phyloP scores from a whole-genome alignment of 2,888 invertebrate genomes.

The Lithosia quadra region DNA sequence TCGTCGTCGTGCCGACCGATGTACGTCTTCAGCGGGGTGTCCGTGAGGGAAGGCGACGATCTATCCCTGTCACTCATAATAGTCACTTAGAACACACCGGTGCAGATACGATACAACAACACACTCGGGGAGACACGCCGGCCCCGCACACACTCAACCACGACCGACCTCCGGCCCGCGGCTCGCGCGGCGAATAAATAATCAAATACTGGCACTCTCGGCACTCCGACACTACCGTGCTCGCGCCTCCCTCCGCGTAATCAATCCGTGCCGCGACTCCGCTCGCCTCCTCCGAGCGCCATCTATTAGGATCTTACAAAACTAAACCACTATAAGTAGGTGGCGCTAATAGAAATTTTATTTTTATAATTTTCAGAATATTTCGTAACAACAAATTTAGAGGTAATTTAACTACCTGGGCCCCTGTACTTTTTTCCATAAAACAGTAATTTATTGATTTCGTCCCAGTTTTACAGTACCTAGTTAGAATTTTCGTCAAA shows the following conservation, averaged over 20 bases:
- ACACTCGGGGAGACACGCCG: conserved; percentile 77
- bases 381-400: not conserved
- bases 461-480: too few species aligned
- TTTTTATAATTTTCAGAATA: not conserved
- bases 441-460: too few species aligned
- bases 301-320: conserved; percentile 18
- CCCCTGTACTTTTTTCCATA: too few species aligned
- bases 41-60: conserved; percentile 95
- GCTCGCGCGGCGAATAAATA: conserved; percentile 85
- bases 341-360: conserved; percentile 9
- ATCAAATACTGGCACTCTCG: conserved; percentile 55
- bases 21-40: conserved; percentile 95
- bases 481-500: too few species aligned
- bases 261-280: conserved; percentile 54
- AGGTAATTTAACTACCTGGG: too few species aligned
- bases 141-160: conserved; percentile 79
- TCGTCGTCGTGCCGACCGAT: conserved; percentile 94
- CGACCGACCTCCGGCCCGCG: conserved; percentile 86
- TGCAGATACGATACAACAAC: conserved; percentile 69
- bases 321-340: not conserved
- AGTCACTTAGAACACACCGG: conserved; percentile 85
- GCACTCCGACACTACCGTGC: conserved; percentile 36
- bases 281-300: conserved; percentile 32
- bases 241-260: conserved; percentile 48
- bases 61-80: conserved; percentile 97